Evolutionary conservation across 2,113 vertebrate genomes (phyloP), one percentile per base, ranked within the genome.

Genomic region (Amblyopsis rosae): DNA sequence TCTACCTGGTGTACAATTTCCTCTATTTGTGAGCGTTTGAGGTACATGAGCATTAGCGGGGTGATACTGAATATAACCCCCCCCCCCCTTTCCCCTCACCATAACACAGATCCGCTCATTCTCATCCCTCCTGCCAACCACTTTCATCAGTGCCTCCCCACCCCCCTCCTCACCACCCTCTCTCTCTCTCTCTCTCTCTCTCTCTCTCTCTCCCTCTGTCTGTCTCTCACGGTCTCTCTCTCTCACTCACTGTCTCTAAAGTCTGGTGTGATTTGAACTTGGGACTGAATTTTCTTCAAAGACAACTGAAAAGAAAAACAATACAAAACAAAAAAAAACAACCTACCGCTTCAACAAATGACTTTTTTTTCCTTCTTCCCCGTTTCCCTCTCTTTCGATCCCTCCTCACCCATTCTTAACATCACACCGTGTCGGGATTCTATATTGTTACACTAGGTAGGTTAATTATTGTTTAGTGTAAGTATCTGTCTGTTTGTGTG

Each of bases 1-100:
- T 94, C 77, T 93, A 93, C 80, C 73, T 92, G 83, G 85, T 92
- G 76, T 92, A 93, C 81, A 92, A 94, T 92, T 92, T 92, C 67
- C 65, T 90, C 75, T 92, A 86, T 90, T 75, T 88, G 90, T 93
- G 92, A 94, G 77, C 85, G 79, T 79, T 69, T 86, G 81, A 80
- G 76, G 68, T 58, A 85, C 73, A 83, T 80, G 79, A 89, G 72
- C 72, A 83, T 80, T 77, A 89, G 72, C 78, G 82, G 73, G 77
- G 80, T 81, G 74, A 85, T 84, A 56, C 84, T 81, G 69, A 4
- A 70, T 76, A 72, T 75, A 81, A 76, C 33, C 75, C 69, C 53
- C 69, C 70, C 59, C 72, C 79, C 60, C 69, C 67, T 53, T 74
- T 78, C 70, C 62, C 70, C 72, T 78, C 54, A 70, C 72, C 71